Evolutionary conservation across 2,113 vertebrate species (phyloP), one percentile per base, ranked within the genome.

Genomic region (Agelaius phoeniceus): DNA sequence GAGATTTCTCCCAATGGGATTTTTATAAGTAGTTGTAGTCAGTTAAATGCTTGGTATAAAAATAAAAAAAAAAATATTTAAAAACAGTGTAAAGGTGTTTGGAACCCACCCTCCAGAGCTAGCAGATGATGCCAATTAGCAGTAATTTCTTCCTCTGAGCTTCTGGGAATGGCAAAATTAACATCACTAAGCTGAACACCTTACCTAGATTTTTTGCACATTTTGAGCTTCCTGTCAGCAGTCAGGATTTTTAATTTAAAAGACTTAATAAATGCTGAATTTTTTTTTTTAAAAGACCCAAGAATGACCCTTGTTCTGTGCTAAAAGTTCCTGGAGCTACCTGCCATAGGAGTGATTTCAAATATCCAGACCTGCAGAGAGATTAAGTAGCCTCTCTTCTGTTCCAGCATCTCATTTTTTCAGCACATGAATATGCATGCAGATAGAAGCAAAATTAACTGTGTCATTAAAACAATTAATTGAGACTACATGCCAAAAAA

Each of bases 381-480:
- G 9, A 66, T 69, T 79, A 73, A 33, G 23, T 54, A 72, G 9
- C 14, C 49, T 76, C 52, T 37, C 4, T 75, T 68, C 55, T 76
- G 22, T 63, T 87, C 21, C 31, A 54, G 22, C 24, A n/a, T 75
- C 28, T 90, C 27, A n/a, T 87, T 84, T 86, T 69, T 71, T 86
- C 30, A 65, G 35, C 0, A 1, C 48, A 72, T 88, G 75, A 85
- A 89, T 93, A 92, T 82, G 24, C 39, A 67, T 89, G 26, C 17
- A 75, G 52, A 84, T 55, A 81, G 39, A 81, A 87, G 44, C 17
- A 94, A 91, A 95, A 85, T 76, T 74, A 87, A 85, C 83, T 69
- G n/a, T 85, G 63, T 90, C 92, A 93, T 93, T 94, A 84, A 94
- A 93, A 83, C 4, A 69, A 73, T 62, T 89, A 95, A 87, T 82